phyloP scores from a whole-genome alignment of 2,113 vertebrate species.

The Isichthys henryi region DNA sequence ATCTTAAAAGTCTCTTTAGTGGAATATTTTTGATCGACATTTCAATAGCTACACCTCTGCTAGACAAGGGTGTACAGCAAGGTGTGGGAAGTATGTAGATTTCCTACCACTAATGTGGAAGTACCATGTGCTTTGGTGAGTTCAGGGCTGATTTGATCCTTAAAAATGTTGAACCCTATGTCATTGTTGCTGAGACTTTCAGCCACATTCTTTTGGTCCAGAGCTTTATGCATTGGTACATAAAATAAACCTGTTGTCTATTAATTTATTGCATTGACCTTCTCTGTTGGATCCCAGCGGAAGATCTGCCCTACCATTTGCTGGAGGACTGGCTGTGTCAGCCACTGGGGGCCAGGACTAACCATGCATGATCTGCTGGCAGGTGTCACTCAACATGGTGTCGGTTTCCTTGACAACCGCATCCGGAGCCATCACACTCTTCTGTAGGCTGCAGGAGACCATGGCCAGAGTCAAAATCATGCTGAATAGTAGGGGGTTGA shows the following conservation, averaged over 20 bases:
- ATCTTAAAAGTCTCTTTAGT: neutral
- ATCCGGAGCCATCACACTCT: neutral
- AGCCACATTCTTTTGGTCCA: neutral
- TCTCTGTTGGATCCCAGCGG: neutral
- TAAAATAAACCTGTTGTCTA: neutral
- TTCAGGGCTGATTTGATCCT: neutral
- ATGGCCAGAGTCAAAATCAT: neutral
- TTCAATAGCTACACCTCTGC: neutral
- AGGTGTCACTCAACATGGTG: neutral
- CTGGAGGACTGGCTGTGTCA: neutral
- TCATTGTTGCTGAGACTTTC: neutral
- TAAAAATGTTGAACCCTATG: neutral
- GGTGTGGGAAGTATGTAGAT: neutral
- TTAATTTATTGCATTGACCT: neutral
- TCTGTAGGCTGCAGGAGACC: neutral
- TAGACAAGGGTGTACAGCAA: neutral
- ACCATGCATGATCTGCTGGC: neutral
- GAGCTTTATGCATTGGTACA: neutral
- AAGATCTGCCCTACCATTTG: neutral
- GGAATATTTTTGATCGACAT: neutral
- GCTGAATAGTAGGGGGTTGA: neutral
- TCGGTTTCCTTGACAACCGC: neutral
- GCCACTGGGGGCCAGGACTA: neutral
- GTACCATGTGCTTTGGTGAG: neutral
- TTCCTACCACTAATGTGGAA: neutral